Evolutionary conservation across 2,113 vertebrate genomes (phyloP).

Genomic region (Myrmecophaga tridactyla): DNA sequence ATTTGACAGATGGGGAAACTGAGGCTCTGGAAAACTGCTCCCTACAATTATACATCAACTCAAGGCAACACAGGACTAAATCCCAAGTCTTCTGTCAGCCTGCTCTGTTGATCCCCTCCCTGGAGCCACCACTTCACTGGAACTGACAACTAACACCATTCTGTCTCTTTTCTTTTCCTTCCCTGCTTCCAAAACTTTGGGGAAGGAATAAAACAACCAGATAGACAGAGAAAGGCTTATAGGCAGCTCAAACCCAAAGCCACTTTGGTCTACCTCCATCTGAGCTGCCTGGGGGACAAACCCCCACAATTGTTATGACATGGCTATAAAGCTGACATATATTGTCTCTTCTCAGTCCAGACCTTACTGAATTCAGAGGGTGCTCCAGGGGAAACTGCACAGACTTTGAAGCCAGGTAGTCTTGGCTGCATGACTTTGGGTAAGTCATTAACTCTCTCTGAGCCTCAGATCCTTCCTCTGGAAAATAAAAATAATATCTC

Average conservation of each 20-base stretch:
- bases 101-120: neutral
- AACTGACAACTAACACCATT: neutral
- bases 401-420: neutral
- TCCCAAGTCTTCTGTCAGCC: neutral
- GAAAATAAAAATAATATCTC: neutral
- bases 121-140: neutral
- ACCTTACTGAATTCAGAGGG: neutral
- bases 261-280: neutral
- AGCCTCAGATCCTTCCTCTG: neutral
- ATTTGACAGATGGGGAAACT: neutral
- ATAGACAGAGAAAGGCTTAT: neutral
- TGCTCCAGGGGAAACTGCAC: neutral
- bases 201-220: neutral
- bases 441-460: neutral
- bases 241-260: neutral
- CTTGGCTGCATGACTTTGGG: neutral
- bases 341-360: neutral
- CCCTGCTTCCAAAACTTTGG: conserved; percentile 1
- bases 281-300: neutral
- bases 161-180: neutral
- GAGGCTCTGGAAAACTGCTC: neutral
- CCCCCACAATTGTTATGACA: no score
- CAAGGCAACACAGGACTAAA: neutral
- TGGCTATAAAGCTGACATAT: neutral
- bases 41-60: neutral